Base-by-base conservation (phyloP, 2,113 vertebrate species). In the Strix aluco region DNA sequence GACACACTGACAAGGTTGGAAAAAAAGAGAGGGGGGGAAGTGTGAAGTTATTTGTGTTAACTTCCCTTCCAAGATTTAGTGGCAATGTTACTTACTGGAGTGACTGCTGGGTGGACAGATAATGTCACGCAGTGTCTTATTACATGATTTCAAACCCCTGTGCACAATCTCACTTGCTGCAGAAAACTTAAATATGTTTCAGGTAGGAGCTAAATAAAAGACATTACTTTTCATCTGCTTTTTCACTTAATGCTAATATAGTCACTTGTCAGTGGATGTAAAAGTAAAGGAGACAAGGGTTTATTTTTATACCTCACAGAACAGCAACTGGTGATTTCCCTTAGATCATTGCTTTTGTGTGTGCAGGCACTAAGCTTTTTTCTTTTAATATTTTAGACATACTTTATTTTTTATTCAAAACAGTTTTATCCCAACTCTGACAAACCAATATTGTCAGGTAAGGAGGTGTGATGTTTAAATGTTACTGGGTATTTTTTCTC, bases 201-300 rank as follows among this genome's bases (percentile, higher is more conserved):
- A 95, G 96, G 96, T 96, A 96, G 95, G 94, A 96, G 96, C 97
- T 96, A 96, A 98, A 97, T 96, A 97, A 97, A 97, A 98, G 92
- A 90, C 95, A 95, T 97, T 97, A 96, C 96, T 95, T 96, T 97
- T 97, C 97, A 97, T 97, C 96, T 97, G 97, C 97, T 94, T 97
- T 97, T 96, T 97, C 91, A 94, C 94, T 96, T 98, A 98, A 98
- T 97, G 96, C 96, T 97, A 97, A 97, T 97, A 96, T 95, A 97
- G 95, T 96, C 95, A 94, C 97, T 97, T 97, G 97, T 97, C 97
- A 97, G 96, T 72, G 81, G 96, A 97, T 95, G 95, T 96, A 97
- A 92, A 97, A 96, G 94, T 96, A 96, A 90, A 94, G 82, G 93
- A 97, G 96, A 96, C 96, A 96, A 96, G 95, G 94, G 94, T 97